phyloP scores from a whole-genome alignment of 2,888 invertebrate genomes.

The Dryococelus australis region DNA sequence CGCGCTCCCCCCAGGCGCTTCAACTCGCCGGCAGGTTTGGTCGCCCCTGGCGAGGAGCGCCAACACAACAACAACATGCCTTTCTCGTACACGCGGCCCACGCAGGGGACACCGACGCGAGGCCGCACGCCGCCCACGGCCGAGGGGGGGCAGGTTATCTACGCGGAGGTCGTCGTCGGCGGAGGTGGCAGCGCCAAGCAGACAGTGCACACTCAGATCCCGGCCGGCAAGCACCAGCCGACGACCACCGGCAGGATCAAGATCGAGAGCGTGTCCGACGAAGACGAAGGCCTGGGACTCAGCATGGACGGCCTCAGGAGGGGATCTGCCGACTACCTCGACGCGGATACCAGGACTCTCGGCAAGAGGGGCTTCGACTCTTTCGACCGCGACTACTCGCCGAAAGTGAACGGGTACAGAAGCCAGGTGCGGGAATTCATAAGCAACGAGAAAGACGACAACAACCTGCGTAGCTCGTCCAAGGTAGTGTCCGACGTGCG shows the following conservation, averaged over 20 bases:
- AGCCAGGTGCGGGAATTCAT: constrained; percentile 11
- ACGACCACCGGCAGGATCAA: constrained; percentile 60
- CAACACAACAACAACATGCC: constrained; percentile 78
- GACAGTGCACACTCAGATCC: constrained; percentile 64
- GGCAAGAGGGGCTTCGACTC: not conserved
- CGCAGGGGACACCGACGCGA: constrained; percentile 55
- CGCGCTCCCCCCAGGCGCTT: constrained; percentile 40
- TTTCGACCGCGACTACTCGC: constrained; percentile 5
- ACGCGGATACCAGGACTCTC: not conserved
- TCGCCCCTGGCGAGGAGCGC: constrained; percentile 67
- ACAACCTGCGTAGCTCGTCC: not conserved
- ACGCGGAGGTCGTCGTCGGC: constrained; percentile 73
- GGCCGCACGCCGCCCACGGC: constrained; percentile 36
- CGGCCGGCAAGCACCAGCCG: constrained; percentile 53
- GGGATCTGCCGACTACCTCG: constrained; percentile 23
- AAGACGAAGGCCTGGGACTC: constrained; percentile 81
- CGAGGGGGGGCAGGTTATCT: constrained; percentile 65
- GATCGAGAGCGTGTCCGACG: constrained; percentile 68
- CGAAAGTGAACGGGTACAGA: constrained; percentile 29
- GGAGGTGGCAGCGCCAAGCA: constrained; percentile 55
- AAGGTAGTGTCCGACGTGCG: constrained; percentile 1
- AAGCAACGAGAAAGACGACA: constrained; percentile 18
- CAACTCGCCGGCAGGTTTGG: constrained; percentile 54
- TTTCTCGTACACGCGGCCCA: constrained; percentile 76
- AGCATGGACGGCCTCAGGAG: constrained; percentile 36